Conservation (phyloP, 2,888 invertebrate species). For the Cepaea hortensis region DNA sequence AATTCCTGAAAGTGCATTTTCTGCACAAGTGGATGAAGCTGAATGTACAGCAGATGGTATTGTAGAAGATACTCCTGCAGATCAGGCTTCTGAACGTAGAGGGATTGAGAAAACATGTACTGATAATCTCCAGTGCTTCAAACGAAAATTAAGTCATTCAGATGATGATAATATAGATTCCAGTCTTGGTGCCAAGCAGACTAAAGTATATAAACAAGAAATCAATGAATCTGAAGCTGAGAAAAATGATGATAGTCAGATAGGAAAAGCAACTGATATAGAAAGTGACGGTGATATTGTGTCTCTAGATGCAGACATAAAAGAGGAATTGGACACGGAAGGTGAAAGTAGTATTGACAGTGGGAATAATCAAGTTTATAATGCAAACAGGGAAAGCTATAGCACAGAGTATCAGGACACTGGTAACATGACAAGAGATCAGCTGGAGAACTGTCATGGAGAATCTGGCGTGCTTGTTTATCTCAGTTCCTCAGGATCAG, state of each 20-base stretch:
- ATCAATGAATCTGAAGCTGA: neutral
- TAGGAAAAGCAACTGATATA: neutral
- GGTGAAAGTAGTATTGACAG: neutral
- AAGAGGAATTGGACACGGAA: neutral
- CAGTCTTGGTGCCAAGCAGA: neutral
- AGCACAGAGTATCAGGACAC: neutral
- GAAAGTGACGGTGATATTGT: neutral
- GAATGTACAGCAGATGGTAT: neutral
- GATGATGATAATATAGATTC: neutral
- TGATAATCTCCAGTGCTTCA: neutral
- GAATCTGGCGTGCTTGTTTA: neutral
- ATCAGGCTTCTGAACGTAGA: neutral
- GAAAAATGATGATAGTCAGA: neutral
- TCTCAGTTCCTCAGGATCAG: too few species aligned
- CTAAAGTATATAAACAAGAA: neutral
- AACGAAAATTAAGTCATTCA: neutral
- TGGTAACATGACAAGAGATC: neutral
- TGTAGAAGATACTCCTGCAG: neutral
- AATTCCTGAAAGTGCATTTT: slow-evolving; percentile 37
- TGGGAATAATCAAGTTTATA: neutral
- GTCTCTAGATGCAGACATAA: neutral
- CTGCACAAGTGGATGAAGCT: slow-evolving; percentile 26
- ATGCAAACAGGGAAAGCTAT: too few species aligned
- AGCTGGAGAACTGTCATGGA: neutral
- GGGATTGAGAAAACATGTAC: neutral